A percentile compares a stretch with the other conserved stretches of the same genome.
Conservation (phyloP, 2,797 vertebrate genomes). For the Buphagus erythrorhynchus region DNA sequence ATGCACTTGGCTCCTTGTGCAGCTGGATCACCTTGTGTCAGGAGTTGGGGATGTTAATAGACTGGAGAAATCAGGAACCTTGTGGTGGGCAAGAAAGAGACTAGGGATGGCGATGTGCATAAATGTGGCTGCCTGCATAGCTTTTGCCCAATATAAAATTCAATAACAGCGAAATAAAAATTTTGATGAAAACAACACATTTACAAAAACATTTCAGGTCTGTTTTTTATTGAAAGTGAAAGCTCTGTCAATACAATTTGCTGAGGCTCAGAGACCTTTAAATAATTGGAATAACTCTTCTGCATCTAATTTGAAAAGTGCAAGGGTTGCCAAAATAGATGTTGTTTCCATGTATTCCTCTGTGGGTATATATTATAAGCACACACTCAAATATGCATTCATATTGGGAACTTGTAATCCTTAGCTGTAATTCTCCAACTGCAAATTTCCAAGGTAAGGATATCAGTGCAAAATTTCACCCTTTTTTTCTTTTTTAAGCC, state of each 20-base stretch:
- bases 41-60: background rate
- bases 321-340: constrained; percentile 29
- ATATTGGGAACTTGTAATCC: background rate
- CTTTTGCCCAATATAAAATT: background rate
- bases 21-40: background rate
- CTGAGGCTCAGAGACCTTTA: constrained; percentile 38
- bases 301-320: constrained; percentile 58
- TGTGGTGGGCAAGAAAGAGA: background rate
- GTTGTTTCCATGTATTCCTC: background rate
- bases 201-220: background rate
- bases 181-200: background rate
- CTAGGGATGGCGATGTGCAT: background rate
- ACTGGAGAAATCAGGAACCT: background rate
- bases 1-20: background rate
- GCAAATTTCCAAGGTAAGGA: background rate
- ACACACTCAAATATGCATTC: background rate
- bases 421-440: background rate
- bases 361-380: background rate
- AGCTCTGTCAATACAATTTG: constrained; percentile 53
- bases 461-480: background rate
- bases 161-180: background rate
- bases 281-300: constrained; percentile 54
- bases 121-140: background rate
- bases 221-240: constrained; percentile 1
- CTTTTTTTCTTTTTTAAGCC: background rate